phyloP scores from a whole-genome alignment of 2,113 vertebrate species.

The Morphnarchus princeps region DNA sequence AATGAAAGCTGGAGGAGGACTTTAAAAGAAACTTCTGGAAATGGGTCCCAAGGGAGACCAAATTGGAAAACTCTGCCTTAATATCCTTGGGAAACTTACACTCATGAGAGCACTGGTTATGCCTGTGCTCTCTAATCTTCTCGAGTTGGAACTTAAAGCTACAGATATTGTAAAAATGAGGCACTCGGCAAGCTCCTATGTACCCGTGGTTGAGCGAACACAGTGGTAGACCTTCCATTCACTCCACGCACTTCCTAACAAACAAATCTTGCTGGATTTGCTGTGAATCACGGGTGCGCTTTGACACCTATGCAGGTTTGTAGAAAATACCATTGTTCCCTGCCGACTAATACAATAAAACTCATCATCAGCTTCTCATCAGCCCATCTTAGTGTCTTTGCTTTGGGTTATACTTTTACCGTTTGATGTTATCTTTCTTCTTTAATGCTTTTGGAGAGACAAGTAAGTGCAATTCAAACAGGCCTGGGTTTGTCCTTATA shows the following conservation, averaged over 20 bases:
- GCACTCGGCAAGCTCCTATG: neutral
- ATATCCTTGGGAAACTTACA: neutral
- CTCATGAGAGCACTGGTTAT: neutral
- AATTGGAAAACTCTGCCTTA: neutral
- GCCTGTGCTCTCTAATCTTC: neutral
- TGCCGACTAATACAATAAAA: neutral
- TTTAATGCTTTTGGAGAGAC: slow-evolving; percentile 46
- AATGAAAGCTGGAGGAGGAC: neutral
- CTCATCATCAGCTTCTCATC: neutral
- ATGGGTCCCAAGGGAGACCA: neutral
- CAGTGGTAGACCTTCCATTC: neutral
- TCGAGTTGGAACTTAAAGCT: neutral
- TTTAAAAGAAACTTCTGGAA: neutral
- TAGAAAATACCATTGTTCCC: neutral
- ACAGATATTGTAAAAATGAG: neutral
- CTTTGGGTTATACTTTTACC: neutral
- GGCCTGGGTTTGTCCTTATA: neutral
- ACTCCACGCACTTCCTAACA: neutral
- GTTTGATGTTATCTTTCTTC: slow-evolving; percentile 4
- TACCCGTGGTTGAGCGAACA: neutral
- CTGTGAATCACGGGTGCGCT: neutral
- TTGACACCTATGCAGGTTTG: slow-evolving; percentile 43
- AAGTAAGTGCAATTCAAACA: slow-evolving; percentile 27
- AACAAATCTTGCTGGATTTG: neutral
- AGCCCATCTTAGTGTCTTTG: neutral